A percentile compares a stretch with the other conserved stretches of the same genome.
Conservation (phyloP, 2,113 vertebrate species). For the Poeciliopsis prolifica region DNA sequence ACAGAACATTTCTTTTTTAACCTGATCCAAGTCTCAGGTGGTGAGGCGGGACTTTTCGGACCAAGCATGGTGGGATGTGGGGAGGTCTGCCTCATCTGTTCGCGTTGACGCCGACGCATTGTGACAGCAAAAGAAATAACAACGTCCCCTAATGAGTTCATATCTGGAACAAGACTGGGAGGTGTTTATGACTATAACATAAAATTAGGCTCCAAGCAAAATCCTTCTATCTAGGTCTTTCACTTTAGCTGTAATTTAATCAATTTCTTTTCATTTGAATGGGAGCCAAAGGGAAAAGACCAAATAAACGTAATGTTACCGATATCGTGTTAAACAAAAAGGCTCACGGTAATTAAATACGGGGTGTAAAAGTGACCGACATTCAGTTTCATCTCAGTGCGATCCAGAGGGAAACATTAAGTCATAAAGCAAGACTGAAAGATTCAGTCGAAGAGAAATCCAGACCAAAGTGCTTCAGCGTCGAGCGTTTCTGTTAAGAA, state of each 20-base stretch:
- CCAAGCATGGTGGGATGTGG: not conserved
- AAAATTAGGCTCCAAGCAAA: constrained; percentile 12
- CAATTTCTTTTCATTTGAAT: not conserved
- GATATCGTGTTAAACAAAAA: not conserved
- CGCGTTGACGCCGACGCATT: constrained; percentile 51
- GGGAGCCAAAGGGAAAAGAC: not conserved
- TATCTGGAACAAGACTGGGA: constrained; percentile 50
- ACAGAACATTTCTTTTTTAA: constrained; percentile 3
- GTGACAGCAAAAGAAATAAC: constrained; percentile 67
- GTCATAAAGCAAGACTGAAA: constrained; percentile 11
- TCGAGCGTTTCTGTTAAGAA: constrained; percentile 49
- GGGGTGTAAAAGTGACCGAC: not conserved
- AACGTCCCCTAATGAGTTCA: constrained; percentile 55
- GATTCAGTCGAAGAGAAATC: constrained; percentile 27
- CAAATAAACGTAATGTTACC: not conserved
- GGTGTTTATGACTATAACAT: constrained; percentile 39
- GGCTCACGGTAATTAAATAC: constrained; percentile 1
- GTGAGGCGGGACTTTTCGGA: constrained; percentile 6
- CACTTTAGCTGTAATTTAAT: not conserved
- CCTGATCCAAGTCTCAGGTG: constrained; percentile 10
- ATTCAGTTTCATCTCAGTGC: constrained; percentile 4
- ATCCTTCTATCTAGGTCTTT: not conserved
- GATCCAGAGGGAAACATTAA: constrained; percentile 14
- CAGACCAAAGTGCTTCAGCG: constrained; percentile 56
- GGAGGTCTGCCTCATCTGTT: constrained; percentile 18